Conservation (phyloP, 2,888 invertebrate genomes). For the Drosophila niveifrons region DNA sequence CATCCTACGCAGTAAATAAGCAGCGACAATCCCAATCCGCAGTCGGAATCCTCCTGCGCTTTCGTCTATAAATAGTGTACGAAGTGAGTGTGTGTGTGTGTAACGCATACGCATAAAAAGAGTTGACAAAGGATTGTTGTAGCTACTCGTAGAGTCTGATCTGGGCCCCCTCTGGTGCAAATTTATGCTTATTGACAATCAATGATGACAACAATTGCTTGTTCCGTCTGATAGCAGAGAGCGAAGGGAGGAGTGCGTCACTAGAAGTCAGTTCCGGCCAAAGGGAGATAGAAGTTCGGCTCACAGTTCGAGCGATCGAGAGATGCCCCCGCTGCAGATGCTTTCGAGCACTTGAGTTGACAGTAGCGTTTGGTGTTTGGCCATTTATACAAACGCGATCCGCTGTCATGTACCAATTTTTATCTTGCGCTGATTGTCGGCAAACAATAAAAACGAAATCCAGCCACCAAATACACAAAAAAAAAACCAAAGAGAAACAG, state of each 20-base stretch:
- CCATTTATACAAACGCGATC: constrained; percentile 83
- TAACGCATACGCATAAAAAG: constrained; percentile 45
- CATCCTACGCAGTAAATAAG: constrained; percentile 53
- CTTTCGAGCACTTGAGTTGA: constrained; percentile 63
- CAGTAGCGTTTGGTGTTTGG: constrained; percentile 81
- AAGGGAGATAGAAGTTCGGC: constrained; percentile 5
- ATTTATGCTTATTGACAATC: constrained; percentile 85
- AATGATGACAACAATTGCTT: constrained; percentile 84
- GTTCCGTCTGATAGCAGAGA: constrained; percentile 67
- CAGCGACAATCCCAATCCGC: constrained; percentile 42
- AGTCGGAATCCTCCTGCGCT: constrained; percentile 20
- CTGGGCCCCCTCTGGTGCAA: constrained; percentile 82
- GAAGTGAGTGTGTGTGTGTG: background rate
- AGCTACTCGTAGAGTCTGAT: constrained; percentile 26
- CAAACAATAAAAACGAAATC: constrained; percentile 82
- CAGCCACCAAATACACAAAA: constrained; percentile 61
- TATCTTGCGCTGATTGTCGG: constrained; percentile 83
- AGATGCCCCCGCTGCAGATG: constrained; percentile 8
- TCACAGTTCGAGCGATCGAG: constrained; percentile 23
- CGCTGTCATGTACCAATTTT: constrained; percentile 84
- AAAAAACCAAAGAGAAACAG: constrained; percentile 33
- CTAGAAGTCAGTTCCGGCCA: constrained; percentile 55
- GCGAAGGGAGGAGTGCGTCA: constrained; percentile 25
- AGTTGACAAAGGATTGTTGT: constrained; percentile 13
- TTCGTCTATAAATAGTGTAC: constrained; percentile 60